Evolutionary conservation across 2,797 vertebrate genomes (phyloP).

Genomic region (Lophotriccus pileatus): DNA sequence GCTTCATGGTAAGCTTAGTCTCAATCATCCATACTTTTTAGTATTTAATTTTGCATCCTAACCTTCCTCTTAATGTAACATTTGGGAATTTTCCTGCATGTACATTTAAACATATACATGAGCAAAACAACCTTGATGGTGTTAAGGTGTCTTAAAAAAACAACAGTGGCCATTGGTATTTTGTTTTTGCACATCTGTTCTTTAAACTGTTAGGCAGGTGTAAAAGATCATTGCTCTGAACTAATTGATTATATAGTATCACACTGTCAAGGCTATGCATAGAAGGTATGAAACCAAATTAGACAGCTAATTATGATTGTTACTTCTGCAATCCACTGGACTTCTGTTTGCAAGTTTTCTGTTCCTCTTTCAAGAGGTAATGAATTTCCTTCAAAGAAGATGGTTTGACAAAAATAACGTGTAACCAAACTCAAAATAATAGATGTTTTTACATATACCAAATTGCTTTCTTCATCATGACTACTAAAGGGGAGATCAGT

Average conservation of each 20-base stretch:
- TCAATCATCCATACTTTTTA: background rate
- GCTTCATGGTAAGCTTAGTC: background rate
- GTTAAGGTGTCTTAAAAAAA: background rate
- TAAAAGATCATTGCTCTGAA: background rate
- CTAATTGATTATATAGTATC: background rate
- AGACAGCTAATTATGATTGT: background rate
- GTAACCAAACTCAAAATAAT: background rate
- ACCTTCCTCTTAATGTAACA: background rate
- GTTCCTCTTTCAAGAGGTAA: background rate
- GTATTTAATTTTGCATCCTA: background rate
- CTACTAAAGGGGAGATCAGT: constrained; percentile 82
- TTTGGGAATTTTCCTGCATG: background rate
- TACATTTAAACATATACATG: background rate
- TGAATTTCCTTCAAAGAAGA: background rate
- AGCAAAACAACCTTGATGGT: background rate
- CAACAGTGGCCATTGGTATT: background rate
- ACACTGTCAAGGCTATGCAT: background rate
- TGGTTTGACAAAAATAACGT: background rate
- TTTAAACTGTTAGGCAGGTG: background rate
- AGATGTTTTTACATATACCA: background rate
- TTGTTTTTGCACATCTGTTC: background rate
- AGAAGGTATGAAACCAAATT: background rate
- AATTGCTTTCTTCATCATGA: constrained; percentile 55
- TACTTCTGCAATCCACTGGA: background rate
- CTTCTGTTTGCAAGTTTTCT: constrained; percentile 2